These are phyloP conservation scores for Tridacna crocea DNA, from an alignment of 2,888 invertebrate species.

Conservation along the genomic window DNA sequence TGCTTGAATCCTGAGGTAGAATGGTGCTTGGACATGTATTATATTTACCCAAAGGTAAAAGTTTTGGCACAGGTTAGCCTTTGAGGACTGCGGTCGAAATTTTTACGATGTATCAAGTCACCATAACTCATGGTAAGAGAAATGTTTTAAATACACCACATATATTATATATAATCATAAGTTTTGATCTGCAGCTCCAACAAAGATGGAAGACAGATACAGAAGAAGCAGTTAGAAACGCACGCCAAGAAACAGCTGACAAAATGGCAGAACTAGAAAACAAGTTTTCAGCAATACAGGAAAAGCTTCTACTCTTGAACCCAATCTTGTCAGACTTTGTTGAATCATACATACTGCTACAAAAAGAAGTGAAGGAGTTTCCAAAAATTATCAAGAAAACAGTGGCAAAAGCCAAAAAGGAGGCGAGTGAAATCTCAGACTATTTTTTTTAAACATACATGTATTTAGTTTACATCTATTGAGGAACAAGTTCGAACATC, in stretches of 20 bases:
- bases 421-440: slow-evolving; percentile 62
- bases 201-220: slow-evolving; percentile 36
- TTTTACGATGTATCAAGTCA: no score
- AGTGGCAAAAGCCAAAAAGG: slow-evolving; percentile 64
- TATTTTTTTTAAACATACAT: not conserved
- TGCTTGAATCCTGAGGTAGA: no score
- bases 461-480: no score
- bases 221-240: slow-evolving; percentile 55
- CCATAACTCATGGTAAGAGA: no score
- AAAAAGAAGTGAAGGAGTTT: slow-evolving; percentile 68
- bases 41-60: no score
- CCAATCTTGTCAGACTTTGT: slow-evolving; percentile 67
- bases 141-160: no score
- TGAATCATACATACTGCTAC: slow-evolving; percentile 67
- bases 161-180: no score
- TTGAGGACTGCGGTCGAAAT: no score
- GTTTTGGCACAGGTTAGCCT: no score
- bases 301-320: slow-evolving; percentile 53
- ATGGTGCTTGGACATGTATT: no score
- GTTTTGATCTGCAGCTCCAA: no score
- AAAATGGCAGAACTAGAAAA: slow-evolving; percentile 58
- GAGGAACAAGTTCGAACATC: no score
- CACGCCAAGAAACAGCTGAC: slow-evolving; percentile 40
- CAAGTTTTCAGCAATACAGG: slow-evolving; percentile 54
- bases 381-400: slow-evolving; percentile 68